phyloP scores from a whole-genome alignment of 2,113 vertebrate species.

The Progne subis region DNA sequence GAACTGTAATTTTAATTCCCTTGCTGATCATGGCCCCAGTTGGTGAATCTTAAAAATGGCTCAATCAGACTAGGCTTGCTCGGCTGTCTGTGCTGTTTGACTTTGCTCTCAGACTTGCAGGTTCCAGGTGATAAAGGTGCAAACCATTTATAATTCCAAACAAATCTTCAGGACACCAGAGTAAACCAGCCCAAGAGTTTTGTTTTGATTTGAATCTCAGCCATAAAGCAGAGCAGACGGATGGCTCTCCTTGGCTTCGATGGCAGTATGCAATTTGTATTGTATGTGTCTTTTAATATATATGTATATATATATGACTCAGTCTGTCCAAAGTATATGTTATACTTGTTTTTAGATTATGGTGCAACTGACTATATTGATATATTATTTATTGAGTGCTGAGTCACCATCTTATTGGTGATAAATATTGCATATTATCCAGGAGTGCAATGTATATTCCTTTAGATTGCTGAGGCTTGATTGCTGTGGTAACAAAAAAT shows the following conservation, averaged over 20 bases:
- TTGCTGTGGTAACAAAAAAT: conserved; percentile 74
- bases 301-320: conserved; percentile 70
- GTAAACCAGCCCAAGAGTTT: conserved; percentile 39
- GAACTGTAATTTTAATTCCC: background rate
- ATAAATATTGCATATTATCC: conserved; percentile 76
- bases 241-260: conserved; percentile 60
- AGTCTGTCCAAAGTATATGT: conserved; percentile 73
- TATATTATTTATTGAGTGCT: conserved; percentile 85
- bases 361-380: conserved; percentile 81
- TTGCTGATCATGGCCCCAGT: background rate
- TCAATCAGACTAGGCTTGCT: conserved; percentile 73
- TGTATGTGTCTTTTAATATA: conserved; percentile 67
- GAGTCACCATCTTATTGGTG: conserved; percentile 75
- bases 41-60: conserved; percentile 47
- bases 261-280: conserved; percentile 77
- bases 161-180: conserved; percentile 50
- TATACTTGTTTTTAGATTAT: conserved; percentile 78
- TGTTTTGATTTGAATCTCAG: conserved; percentile 48
- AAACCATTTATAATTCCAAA: background rate
- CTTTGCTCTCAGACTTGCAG: conserved; percentile 38
- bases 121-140: conserved; percentile 44
- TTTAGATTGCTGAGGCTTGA: conserved; percentile 81
- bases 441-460: conserved; percentile 82
- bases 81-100: conserved; percentile 44
- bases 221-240: conserved; percentile 59